Evolutionary conservation across 2,797 vertebrate species (phyloP).

Genomic region (Notamacropus eugenii): DNA sequence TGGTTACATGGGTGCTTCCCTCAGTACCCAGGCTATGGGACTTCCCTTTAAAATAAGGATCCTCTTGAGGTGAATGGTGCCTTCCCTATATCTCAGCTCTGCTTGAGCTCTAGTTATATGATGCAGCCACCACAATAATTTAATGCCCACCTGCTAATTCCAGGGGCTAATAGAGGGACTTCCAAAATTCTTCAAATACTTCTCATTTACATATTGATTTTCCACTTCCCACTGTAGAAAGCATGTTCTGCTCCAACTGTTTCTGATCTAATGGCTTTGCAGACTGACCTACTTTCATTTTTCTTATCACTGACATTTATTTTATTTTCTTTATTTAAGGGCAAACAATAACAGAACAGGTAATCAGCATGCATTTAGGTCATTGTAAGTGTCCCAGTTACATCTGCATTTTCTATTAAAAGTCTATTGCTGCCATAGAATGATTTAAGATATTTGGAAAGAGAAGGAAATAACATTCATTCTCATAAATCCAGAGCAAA

Average conservation of each 20-base stretch:
- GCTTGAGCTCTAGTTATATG: conserved; percentile 30
- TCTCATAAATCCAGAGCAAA: conserved; percentile 57
- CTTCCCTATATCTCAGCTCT: conserved; percentile 40
- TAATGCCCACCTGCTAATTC: conserved; percentile 69
- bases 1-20: not conserved
- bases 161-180: conserved; percentile 63
- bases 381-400: conserved; percentile 74
- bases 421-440: conserved; percentile 56
- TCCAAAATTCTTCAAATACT: conserved; percentile 61
- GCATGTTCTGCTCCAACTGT: conserved; percentile 55
- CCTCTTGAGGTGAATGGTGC: conserved; percentile 41
- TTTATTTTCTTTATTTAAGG: conserved; percentile 80
- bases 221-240: conserved; percentile 66
- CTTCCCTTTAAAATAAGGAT: not conserved
- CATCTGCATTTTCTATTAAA: conserved; percentile 69
- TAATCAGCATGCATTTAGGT: conserved; percentile 82
- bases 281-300: conserved; percentile 79
- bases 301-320: conserved; percentile 75
- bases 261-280: conserved; percentile 75
- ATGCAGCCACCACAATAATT: conserved; percentile 60
- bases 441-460: conserved; percentile 74
- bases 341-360: conserved; percentile 79
- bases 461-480: conserved; percentile 33
- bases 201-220: conserved; percentile 77
- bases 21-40: conserved; percentile 40